phyloP scores from a whole-genome alignment of 2,888 invertebrate genomes.

The Operophtera brumata region DNA sequence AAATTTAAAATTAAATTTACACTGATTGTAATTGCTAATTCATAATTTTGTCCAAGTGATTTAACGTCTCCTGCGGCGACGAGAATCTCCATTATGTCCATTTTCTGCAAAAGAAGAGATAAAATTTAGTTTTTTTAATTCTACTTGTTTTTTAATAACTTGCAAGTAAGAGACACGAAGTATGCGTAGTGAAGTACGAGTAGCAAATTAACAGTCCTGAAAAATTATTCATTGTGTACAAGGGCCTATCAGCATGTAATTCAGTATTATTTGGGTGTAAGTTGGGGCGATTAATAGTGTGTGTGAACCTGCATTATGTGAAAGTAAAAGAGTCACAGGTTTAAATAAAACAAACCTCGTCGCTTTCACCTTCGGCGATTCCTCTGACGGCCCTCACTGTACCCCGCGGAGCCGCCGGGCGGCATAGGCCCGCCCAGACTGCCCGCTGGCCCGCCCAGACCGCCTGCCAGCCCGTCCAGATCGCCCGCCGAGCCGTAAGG shows the following conservation, averaged over 20 bases:
- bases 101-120: constrained; percentile 67
- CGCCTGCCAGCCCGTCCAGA: constrained; percentile 27
- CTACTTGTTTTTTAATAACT: not conserved
- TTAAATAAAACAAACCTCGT: constrained; percentile 75
- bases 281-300: constrained; percentile 17
- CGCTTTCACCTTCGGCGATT: constrained; percentile 75
- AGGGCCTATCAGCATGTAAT: not conserved
- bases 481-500: constrained; percentile 55
- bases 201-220: not conserved
- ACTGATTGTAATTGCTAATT: constrained; percentile 2
- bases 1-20: constrained; percentile 25
- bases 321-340: constrained; percentile 64
- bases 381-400: constrained; percentile 77
- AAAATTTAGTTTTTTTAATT: constrained; percentile 10
- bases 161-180: not conserved
- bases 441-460: constrained; percentile 44
- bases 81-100: constrained; percentile 73
- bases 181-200: not conserved
- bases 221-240: not conserved
- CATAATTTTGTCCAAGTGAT: constrained; percentile 30
- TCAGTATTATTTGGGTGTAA: constrained; percentile 4
- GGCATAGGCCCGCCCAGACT: constrained; percentile 63
- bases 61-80: constrained; percentile 74
- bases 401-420: constrained; percentile 76
- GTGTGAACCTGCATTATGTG: constrained; percentile 40